Evolutionary conservation across 2,797 vertebrate genomes (phyloP).

Genomic region (Bucorvus abyssinicus): DNA sequence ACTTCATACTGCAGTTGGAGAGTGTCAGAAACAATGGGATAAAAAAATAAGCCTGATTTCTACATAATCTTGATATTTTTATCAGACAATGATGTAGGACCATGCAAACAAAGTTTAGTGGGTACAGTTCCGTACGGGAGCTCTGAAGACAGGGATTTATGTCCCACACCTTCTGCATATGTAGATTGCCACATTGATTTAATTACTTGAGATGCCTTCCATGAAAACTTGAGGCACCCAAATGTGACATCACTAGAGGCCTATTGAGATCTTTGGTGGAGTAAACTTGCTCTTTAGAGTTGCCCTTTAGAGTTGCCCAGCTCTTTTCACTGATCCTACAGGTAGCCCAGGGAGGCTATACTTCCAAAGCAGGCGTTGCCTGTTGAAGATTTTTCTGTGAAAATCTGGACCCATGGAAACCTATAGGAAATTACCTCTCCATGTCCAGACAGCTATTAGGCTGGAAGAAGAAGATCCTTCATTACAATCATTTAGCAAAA

Average conservation of each 20-base stretch:
- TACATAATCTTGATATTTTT: neutral
- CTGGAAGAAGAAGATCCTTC: neutral
- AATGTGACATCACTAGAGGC: neutral
- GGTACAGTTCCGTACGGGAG: neutral
- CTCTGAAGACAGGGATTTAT: neutral
- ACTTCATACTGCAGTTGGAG: neutral
- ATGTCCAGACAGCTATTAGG: neutral
- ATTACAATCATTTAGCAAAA: slow-evolving; percentile 37
- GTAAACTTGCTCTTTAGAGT: neutral
- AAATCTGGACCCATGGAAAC: neutral
- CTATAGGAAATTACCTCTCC: neutral
- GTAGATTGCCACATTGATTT: neutral
- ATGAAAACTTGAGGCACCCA: neutral
- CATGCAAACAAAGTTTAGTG: neutral
- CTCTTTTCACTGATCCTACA: neutral
- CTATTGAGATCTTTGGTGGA: neutral
- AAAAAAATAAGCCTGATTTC: neutral
- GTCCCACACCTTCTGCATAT: neutral
- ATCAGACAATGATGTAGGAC: neutral
- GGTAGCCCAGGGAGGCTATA: neutral
- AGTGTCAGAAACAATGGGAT: neutral
- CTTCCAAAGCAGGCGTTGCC: neutral
- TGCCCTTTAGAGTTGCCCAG: neutral
- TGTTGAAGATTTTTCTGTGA: neutral
- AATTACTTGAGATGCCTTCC: neutral